Evolutionary conservation across 2,888 invertebrate species (phyloP).

Genomic region (Netelia inedita): DNA sequence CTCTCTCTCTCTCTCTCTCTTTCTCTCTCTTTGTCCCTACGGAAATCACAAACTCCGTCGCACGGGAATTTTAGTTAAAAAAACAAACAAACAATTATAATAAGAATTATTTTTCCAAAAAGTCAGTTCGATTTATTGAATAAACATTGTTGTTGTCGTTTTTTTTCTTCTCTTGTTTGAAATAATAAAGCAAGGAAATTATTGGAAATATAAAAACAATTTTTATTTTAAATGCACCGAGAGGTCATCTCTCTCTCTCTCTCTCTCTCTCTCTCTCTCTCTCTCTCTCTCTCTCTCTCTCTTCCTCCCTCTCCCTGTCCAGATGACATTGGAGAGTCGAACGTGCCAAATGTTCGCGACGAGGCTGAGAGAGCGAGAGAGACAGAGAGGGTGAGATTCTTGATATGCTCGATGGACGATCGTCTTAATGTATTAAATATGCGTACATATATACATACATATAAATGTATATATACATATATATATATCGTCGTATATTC

Average conservation of each 20-base stretch:
- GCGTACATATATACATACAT: not conserved
- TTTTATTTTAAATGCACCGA: not conserved
- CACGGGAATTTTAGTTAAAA: not conserved
- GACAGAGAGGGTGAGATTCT: not conserved
- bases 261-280: slow-evolving; percentile 16
- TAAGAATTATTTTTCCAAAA: not conserved
- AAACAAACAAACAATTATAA: not conserved
- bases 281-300: not conserved
- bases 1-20: slow-evolving; percentile 18
- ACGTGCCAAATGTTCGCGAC: slow-evolving; percentile 46
- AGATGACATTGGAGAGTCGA: slow-evolving; percentile 47
- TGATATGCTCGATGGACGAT: slow-evolving; percentile 33
- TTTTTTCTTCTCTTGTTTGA: not conserved
- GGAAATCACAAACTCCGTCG: not conserved
- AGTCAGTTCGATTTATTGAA: not conserved
- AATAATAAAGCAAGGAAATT: not conserved
- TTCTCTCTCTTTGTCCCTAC: not conserved
- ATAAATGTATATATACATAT: no score
- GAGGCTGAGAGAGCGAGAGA: slow-evolving; percentile 2
- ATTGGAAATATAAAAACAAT: not conserved
- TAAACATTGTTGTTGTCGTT: not conserved
- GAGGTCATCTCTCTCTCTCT: not conserved
- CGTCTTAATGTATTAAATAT: slow-evolving; percentile 49
- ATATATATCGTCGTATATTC: slow-evolving; percentile 38
- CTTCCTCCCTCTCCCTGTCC: not conserved